Conservation (phyloP, 2,797 vertebrate species). For the Melanotaenia nigrans region DNA sequence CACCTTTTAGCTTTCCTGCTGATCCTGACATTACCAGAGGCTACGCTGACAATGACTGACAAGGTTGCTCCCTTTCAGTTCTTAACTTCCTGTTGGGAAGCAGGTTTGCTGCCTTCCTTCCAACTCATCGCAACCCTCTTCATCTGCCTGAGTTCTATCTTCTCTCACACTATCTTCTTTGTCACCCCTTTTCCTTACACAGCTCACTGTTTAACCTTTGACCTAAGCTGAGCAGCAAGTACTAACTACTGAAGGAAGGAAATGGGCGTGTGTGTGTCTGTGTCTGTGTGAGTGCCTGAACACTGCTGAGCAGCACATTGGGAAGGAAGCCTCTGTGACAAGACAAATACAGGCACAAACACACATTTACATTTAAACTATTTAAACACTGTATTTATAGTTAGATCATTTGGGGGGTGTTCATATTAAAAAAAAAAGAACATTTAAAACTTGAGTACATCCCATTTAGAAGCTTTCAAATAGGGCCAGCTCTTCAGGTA, state of each 20-base stretch:
- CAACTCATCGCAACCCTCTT: conserved; percentile 27
- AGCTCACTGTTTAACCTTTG: conserved; percentile 65
- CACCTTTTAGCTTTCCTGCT: conserved; percentile 45
- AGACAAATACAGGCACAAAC: conserved; percentile 40
- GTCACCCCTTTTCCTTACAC: conserved; percentile 30
- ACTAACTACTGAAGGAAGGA: conserved; percentile 66
- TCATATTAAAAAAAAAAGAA: neutral
- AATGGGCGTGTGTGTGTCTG: conserved; percentile 47
- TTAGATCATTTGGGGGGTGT: neutral
- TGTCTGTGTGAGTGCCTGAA: conserved; percentile 31
- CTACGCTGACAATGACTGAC: conserved; percentile 28
- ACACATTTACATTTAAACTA: conserved; percentile 10
- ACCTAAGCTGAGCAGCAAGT: conserved; percentile 44
- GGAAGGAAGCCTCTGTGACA: conserved; percentile 66
- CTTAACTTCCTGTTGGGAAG: conserved; percentile 38
- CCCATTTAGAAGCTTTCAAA: neutral
- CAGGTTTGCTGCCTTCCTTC: conserved; percentile 43
- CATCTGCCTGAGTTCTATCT: conserved; percentile 31
- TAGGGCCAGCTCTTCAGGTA: neutral
- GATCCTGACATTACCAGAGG: conserved; percentile 12
- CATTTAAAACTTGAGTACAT: neutral
- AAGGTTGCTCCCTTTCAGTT: conserved; percentile 27
- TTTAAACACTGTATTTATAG: neutral
- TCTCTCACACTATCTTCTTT: conserved; percentile 38
- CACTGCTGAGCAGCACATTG: conserved; percentile 46